These are phyloP conservation scores for Aphelinus atriplicis DNA, from an alignment of 1,140 invertebrate species.

Conservation along the genomic window DNA sequence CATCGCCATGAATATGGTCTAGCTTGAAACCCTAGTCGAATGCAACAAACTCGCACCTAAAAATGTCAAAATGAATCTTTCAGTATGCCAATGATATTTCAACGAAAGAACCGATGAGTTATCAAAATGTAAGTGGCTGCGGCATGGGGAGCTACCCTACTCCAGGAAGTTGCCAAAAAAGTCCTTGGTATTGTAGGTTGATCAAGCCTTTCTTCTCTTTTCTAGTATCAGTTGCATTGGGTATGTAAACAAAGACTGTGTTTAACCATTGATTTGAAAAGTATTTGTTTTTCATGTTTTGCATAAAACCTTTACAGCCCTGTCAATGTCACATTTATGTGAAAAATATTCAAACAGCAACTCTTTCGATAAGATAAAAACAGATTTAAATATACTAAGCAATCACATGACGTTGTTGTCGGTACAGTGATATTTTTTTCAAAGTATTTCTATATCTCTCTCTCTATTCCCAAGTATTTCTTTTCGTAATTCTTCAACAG, in stretches of 20 bases:
- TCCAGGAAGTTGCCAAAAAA: slow-evolving; percentile 33
- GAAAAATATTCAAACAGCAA: slow-evolving; percentile 58
- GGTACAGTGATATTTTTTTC: slow-evolving; percentile 46
- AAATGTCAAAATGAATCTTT: slow-evolving; percentile 8
- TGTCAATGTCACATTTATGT: slow-evolving; percentile 58
- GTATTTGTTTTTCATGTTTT: slow-evolving; percentile 1
- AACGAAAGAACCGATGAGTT: slow-evolving; percentile 48
- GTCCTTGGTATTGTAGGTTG: slow-evolving; percentile 48
- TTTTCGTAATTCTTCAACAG: slow-evolving; percentile 40
- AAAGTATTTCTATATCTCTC: background rate
- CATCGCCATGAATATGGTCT: slow-evolving; percentile 4
- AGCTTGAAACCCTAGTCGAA: background rate
- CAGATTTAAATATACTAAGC: slow-evolving; percentile 54
- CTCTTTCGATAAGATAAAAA: slow-evolving; percentile 52
- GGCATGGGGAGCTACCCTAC: slow-evolving; percentile 47
- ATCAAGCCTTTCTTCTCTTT: slow-evolving; percentile 54
- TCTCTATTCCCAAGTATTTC: background rate
- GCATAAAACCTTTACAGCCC: slow-evolving; percentile 46
- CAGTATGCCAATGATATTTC: slow-evolving; percentile 26
- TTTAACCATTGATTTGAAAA: slow-evolving; percentile 4
- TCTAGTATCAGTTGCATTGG: slow-evolving; percentile 55
- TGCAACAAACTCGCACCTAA: background rate
- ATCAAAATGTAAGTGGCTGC: slow-evolving; percentile 46
- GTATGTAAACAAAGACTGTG: slow-evolving; percentile 41
- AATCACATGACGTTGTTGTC: slow-evolving; percentile 53